These are phyloP conservation scores for Gopherus evgoodei DNA, from an alignment of 2,113 vertebrate species.

Conservation along the genomic window DNA sequence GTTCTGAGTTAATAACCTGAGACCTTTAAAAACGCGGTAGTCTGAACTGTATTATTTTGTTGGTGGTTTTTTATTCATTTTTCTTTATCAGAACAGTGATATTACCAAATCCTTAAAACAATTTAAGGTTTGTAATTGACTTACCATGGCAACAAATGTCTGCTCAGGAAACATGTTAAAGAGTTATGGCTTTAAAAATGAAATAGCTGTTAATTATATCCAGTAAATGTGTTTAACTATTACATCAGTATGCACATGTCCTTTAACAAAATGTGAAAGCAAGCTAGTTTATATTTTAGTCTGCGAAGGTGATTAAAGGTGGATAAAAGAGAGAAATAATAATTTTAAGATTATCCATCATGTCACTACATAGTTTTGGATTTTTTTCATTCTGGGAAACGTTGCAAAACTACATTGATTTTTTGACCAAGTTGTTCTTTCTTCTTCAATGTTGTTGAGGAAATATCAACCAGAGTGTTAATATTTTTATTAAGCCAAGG, in stretches of 20 bases:
- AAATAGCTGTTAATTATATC: neutral
- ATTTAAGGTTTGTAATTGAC: neutral
- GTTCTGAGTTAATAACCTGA: neutral
- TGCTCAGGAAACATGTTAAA: neutral
- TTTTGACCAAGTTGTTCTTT: conserved; percentile 32
- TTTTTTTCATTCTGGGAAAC: neutral
- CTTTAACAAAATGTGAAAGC: neutral
- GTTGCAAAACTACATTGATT: neutral
- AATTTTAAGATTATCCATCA: neutral
- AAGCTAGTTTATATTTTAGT: neutral
- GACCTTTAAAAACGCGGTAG: neutral
- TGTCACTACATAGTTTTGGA: neutral
- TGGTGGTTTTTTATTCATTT: neutral
- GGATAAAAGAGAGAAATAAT: neutral
- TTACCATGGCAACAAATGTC: neutral
- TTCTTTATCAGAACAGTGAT: neutral
- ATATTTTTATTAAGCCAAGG: conserved; percentile 51
- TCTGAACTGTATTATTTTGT: neutral
- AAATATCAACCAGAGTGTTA: conserved; percentile 1
- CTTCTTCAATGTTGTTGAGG: neutral
- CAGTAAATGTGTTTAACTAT: neutral
- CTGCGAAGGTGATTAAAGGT: neutral
- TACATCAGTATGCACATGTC: neutral
- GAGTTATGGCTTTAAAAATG: neutral
- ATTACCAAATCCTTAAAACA: neutral